These are phyloP conservation scores for Horisme vitalbata DNA, from an alignment of 2,888 invertebrate species.

Conservation along the genomic window DNA sequence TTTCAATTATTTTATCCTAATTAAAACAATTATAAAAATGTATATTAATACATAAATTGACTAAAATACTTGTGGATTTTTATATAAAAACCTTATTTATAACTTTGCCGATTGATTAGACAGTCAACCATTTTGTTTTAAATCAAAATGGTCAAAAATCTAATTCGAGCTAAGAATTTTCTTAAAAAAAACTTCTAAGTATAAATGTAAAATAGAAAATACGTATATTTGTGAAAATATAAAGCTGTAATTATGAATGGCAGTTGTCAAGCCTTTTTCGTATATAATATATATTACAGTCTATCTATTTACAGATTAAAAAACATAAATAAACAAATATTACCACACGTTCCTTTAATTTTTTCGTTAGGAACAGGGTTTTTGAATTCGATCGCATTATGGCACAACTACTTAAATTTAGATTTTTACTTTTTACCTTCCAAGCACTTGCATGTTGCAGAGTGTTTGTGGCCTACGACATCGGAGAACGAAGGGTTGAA, in stretches of 20 bases:
- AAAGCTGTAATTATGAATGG: slow-evolving; percentile 25
- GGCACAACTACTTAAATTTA: slow-evolving; percentile 52
- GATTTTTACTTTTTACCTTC: slow-evolving; percentile 60
- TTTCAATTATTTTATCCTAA: slow-evolving; percentile 64
- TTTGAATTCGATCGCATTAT: slow-evolving; percentile 46
- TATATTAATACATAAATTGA: slow-evolving; percentile 62
- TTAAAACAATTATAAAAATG: slow-evolving; percentile 57
- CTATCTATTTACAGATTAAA: slow-evolving; percentile 57
- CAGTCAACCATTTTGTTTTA: slow-evolving; percentile 67
- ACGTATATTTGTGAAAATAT: slow-evolving; percentile 24
- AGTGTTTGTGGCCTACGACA: slow-evolving; percentile 61
- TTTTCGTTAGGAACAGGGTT: slow-evolving; percentile 48
- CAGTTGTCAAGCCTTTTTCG: slow-evolving; percentile 26
- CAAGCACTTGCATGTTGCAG: slow-evolving; percentile 66
- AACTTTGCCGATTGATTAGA: slow-evolving; percentile 67
- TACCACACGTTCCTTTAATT: not conserved
- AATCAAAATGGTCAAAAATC: slow-evolving; percentile 72
- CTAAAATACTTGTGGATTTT: slow-evolving; percentile 57
- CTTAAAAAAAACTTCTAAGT: slow-evolving; percentile 45
- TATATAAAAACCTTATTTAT: slow-evolving; percentile 45
- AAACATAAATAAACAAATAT: slow-evolving; percentile 39
- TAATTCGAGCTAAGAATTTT: slow-evolving; percentile 54
- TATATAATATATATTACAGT: slow-evolving; percentile 33
- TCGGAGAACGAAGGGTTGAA: slow-evolving; percentile 64
- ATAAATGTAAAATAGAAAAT: slow-evolving; percentile 31